Base-by-base conservation (phyloP, 2,797 vertebrate species). In the Buphagus erythrorhynchus region DNA sequence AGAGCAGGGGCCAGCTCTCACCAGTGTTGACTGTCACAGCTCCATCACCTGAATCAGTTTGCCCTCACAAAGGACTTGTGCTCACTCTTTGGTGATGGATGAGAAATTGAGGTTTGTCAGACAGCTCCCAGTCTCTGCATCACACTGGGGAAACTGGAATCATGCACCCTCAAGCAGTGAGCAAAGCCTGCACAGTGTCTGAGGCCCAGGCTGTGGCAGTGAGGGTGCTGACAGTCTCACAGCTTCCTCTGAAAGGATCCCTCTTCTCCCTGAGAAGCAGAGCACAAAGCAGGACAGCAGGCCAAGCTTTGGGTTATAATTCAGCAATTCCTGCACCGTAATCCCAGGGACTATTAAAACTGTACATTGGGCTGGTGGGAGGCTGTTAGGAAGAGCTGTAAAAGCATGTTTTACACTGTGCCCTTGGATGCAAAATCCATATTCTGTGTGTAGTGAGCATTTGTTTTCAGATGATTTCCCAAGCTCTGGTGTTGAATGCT, bases 381-480 rank as follows among this genome's bases (percentile, higher is more conserved):
- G 86, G 18, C 24, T 87, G 29, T 61, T 74, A 72, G 52, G 71
- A 79, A 54, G 45, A 84, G 85, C 57, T 78, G 33, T 89, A 61
- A 94, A 96, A 54, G 16, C 24, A 29, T 48, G 13, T 59, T 80
- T 63, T 65, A 45, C 10, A 6, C 71, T 40, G 79, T 92, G 76
- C 57, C 68, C 78, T 95, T 90, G 92, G 69, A 48, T 73, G 51
- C 48, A 35, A 91, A 83, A 90, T 93, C 43, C 1, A 2, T 71
- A 36, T 35, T 43, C 79, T 88, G 49, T 89, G 9, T 29, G 36
- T 57, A 78, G 79, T 17, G 57, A 94, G 43, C 52, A 69, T 96
- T 96, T 82, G 68, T 89, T 86, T 95, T 95, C 92, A 83, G 58
- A 42, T 81, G 59, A 26, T 86, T 96, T 92, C 51, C 84, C 68